Evolutionary conservation across 2,113 vertebrate species (phyloP).

Genomic region (Bungarus multicinctus): DNA sequence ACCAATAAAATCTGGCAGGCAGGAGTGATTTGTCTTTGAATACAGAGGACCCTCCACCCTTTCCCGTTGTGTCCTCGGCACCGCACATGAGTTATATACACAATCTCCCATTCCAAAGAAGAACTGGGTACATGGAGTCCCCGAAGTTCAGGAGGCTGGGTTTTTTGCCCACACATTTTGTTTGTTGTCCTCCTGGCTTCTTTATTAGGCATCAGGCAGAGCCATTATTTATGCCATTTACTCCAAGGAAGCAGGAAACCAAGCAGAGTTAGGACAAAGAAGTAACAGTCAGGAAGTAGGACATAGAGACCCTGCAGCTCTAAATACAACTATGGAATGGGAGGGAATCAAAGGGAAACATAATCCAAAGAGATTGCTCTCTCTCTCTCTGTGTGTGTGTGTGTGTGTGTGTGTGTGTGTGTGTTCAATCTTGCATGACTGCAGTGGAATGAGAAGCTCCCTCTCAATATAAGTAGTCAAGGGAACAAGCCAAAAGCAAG

Average conservation of each 20-base stretch:
- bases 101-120: not conserved
- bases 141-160: not conserved
- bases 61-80: not conserved
- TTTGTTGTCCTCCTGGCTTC: not conserved
- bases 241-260: not conserved
- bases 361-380: not conserved
- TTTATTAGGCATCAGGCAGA: not conserved
- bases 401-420: not conserved
- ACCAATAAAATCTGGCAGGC: not conserved
- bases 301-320: not conserved
- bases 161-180: not conserved
- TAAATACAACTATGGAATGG: not conserved
- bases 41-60: not conserved
- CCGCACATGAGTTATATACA: not conserved
- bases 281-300: not conserved
- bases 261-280: not conserved
- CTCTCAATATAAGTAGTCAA: not conserved
- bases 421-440: not conserved
- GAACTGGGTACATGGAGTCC: not conserved
- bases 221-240: not conserved
- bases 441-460: not conserved
- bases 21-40: not conserved
- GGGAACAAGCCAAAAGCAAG: not conserved
- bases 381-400: too few species aligned
- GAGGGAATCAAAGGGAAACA: not conserved